Evolutionary conservation across 53 echinoderm and acorn worm species (phyloP).

Genomic region (Stichopus horrens): DNA sequence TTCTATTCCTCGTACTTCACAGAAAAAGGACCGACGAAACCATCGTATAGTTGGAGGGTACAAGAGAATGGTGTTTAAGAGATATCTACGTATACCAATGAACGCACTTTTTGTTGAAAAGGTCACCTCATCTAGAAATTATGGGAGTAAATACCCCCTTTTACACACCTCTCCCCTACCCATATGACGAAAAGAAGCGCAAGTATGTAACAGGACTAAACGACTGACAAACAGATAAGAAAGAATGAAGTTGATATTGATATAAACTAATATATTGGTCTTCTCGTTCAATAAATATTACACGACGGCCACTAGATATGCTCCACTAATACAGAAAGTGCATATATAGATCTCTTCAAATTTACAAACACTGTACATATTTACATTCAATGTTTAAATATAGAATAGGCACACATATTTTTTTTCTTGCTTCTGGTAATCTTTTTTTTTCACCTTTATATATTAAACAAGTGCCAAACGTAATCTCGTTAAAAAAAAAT

Average conservation of each 20-base stretch:
- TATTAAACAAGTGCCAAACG: background rate
- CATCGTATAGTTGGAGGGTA: no score
- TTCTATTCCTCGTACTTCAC: no score
- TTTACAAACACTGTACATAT: conserved; percentile 48
- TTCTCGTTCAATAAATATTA: conserved; percentile 38
- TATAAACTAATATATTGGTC: conserved; percentile 46
- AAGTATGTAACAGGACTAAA: no score
- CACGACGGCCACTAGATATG: conserved; percentile 3
- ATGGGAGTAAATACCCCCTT: no score
- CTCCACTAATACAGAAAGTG: background rate
- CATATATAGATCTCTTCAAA: conserved; percentile 41
- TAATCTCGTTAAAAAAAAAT: background rate
- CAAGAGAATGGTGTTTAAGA: no score
- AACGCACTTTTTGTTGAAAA: no score
- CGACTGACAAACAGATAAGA: no score
- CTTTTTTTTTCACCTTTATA: background rate
- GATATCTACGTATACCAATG: no score
- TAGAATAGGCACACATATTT: conserved; percentile 20
- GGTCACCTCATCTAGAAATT: no score
- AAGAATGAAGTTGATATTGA: background rate
- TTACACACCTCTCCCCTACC: no score
- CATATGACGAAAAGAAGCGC: no score
- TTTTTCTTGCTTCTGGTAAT: background rate
- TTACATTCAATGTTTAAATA: conserved; percentile 9
- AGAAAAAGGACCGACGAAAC: no score